Conservation (phyloP, 2,888 invertebrate species). For the Teleogryllus oceanicus region DNA sequence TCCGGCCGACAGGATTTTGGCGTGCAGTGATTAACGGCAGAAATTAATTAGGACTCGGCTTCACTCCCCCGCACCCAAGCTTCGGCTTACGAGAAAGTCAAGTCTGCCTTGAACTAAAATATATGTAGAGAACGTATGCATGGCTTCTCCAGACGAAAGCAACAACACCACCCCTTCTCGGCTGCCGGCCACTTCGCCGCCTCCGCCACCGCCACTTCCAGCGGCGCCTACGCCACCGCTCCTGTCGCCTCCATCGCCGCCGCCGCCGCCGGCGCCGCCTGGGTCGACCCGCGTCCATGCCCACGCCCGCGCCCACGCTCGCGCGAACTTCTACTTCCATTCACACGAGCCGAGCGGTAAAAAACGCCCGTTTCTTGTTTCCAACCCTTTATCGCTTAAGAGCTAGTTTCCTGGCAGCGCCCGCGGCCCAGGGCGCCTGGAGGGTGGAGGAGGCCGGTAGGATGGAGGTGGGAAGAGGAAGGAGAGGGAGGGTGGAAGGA, state of each 20-base stretch:
- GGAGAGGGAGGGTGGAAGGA: background rate
- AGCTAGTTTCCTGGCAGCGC: background rate
- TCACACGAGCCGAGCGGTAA: background rate
- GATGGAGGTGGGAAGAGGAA: background rate
- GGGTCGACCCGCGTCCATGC: background rate
- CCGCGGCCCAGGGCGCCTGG: background rate
- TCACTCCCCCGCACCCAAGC: conserved; percentile 21
- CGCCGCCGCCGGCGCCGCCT: too few species aligned
- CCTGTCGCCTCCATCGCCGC: too few species aligned
- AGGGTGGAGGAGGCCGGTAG: background rate
- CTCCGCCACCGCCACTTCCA: too few species aligned
- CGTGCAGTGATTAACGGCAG: conserved; percentile 35
- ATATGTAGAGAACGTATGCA: conserved; percentile 1
- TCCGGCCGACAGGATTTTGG: conserved; percentile 27
- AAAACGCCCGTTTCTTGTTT: conserved; percentile 8
- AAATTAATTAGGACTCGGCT: conserved; percentile 36
- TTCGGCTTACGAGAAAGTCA: conserved; percentile 3
- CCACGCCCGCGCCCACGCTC: background rate
- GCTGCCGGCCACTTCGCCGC: too few species aligned
- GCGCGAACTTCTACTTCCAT: conserved; percentile 3
- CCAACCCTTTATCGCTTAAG: conserved; percentile 9
- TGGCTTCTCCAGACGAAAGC: background rate
- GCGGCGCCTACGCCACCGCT: too few species aligned
- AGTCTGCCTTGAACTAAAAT: conserved; percentile 18
- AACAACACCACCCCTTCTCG: background rate